Percentiles rank a stretch among this genome's conserved stretches.
Conservation (phyloP, 1,140 invertebrate species). For the Panagrolaimus sp. region DNA sequence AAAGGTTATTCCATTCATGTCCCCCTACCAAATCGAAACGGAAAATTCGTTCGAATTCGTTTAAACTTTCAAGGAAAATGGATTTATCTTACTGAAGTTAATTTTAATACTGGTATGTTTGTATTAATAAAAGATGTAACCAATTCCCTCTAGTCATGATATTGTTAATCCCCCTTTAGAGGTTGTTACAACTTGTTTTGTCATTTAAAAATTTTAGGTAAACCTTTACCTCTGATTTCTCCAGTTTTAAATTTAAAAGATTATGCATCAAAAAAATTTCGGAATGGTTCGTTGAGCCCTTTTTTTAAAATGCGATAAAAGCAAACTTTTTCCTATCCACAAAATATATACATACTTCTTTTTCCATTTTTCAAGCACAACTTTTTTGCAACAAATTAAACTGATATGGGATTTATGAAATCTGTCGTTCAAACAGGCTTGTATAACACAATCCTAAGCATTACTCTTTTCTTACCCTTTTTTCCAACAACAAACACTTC, state of each 20-base stretch:
- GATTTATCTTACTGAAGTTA: conserved; percentile 25
- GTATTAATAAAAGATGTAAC: too few relatives aligned
- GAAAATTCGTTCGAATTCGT: conserved; percentile 11
- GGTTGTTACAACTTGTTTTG: neutral
- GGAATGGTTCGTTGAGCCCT: conserved; percentile 6
- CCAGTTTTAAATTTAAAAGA: neutral
- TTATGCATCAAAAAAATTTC: neutral
- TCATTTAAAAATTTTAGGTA: neutral
- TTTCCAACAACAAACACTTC: too few relatives aligned
- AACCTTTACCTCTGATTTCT: neutral
- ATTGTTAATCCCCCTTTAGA: neutral
- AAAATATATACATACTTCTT: too few relatives aligned
- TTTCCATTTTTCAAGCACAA: too few relatives aligned
- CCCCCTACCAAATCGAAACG: conserved; percentile 12
- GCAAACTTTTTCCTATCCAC: too few relatives aligned
- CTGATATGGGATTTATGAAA: too few relatives aligned
- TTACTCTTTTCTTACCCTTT: too few relatives aligned
- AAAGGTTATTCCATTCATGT: neutral
- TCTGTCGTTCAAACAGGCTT: too few relatives aligned
- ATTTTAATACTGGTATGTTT: conserved; percentile 24
- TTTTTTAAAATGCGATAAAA: too few relatives aligned
- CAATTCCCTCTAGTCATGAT: too few relatives aligned
- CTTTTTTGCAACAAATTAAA: too few relatives aligned
- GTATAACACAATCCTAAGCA: too few relatives aligned
- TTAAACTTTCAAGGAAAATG: conserved; percentile 17